A percentile compares a stretch with the other conserved stretches of the same genome.
Evolutionary conservation across 92 coral and sea anemone genomes (phyloP).

Genomic region (Siderastrea radians): DNA sequence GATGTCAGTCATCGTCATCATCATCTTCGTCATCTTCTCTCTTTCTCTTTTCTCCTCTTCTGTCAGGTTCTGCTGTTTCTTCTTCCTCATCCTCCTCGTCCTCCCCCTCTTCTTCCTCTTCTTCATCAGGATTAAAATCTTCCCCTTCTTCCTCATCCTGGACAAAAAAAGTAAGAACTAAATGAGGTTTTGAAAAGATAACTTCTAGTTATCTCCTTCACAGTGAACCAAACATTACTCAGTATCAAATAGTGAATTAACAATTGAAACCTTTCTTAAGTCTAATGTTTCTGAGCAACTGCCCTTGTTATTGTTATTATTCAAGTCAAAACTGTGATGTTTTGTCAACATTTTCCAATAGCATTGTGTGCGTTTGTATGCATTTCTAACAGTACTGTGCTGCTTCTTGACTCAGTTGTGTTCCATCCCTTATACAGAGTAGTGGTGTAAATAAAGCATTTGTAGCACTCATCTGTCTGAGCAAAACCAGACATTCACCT

Average conservation of each 20-base stretch:
- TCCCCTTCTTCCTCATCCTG: conserved; percentile 97
- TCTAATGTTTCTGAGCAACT: background rate
- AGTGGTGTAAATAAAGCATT: too few relatives aligned
- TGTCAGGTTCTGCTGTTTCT: conserved; percentile 74
- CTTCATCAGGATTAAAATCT: conserved; percentile 96
- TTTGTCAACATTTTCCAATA: too few relatives aligned
- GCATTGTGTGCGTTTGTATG: too few relatives aligned
- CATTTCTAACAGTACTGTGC: too few relatives aligned
- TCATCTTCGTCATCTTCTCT: conserved; percentile 80
- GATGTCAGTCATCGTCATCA: conserved; percentile 78
- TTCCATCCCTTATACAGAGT: too few relatives aligned
- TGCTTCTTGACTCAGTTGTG: too few relatives aligned
- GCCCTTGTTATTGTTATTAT: too few relatives aligned
- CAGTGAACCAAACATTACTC: too few relatives aligned
- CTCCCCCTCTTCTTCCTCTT: conserved; percentile 91
- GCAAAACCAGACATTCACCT: conserved; percentile 49
- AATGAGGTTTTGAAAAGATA: background rate
- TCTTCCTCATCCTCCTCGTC: conserved; percentile 91
- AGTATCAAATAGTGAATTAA: background rate
- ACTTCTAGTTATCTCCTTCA: background rate
- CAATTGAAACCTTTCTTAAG: background rate
- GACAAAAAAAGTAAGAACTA: background rate
- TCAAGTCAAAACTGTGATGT: too few relatives aligned
- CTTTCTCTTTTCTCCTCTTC: conserved; percentile 89
- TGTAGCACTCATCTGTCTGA: too few relatives aligned